Percentiles rank a stretch among this genome's conserved stretches.
Evolutionary conservation across 2,797 vertebrate species (phyloP).

Genomic region (Trichosurus vulpecula): DNA sequence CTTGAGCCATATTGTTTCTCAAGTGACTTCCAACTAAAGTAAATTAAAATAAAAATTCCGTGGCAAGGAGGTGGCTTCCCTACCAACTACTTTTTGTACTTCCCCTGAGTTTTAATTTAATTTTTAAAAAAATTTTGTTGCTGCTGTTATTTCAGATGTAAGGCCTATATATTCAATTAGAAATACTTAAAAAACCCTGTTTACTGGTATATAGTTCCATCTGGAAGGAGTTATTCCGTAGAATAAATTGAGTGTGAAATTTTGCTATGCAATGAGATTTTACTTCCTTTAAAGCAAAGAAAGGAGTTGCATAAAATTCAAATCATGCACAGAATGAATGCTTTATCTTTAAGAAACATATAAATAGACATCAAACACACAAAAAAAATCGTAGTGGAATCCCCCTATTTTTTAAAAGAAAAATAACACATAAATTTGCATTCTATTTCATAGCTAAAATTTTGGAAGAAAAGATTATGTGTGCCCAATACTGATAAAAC

Average conservation of each 20-base stretch:
- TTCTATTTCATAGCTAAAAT: conserved; percentile 86
- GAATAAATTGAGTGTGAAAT: conserved; percentile 82
- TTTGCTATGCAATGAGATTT: conserved; percentile 77
- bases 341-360: conserved; percentile 88
- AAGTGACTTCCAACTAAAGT: conserved; percentile 67
- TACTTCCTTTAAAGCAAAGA: conserved; percentile 80
- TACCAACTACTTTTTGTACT: conserved; percentile 27
- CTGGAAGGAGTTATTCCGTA: conserved; percentile 78
- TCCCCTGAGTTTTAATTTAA: conserved; percentile 31
- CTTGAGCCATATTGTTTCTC: conserved; percentile 29
- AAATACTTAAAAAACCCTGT: conserved; percentile 74
- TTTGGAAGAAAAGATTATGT: conserved; percentile 84
- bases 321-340: conserved; percentile 78
- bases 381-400: conserved; percentile 79
- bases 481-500: conserved; percentile 87
- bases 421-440: conserved; percentile 82
- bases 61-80: conserved; percentile 4
- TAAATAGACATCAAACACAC: conserved; percentile 86
- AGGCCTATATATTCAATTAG: conserved; percentile 82
- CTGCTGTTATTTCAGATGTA: conserved; percentile 66
- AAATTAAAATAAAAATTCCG: not conserved
- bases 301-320: conserved; percentile 85
- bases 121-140: not conserved
- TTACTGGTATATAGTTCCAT: conserved; percentile 82
- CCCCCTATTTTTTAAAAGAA: conserved; percentile 69